Percentiles rank a stretch among this genome's conserved stretches.
Evolutionary conservation across 2,888 invertebrate species (phyloP).

Genomic region (Latheticus oryzae): DNA sequence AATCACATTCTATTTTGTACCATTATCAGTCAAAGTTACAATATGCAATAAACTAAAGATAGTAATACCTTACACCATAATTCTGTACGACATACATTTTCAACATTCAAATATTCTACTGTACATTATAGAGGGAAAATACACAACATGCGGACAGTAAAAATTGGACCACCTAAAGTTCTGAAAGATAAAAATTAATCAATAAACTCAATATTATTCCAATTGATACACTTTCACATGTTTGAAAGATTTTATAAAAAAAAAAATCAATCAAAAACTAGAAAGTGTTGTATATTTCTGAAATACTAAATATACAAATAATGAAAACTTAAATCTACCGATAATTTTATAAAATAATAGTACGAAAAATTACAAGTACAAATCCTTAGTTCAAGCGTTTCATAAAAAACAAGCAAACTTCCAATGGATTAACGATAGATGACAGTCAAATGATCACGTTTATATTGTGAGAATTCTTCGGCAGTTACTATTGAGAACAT

Average conservation of each 20-base stretch:
- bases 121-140: slow-evolving; percentile 46
- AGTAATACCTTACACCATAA: slow-evolving; percentile 44
- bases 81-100: slow-evolving; percentile 52
- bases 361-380: slow-evolving; percentile 36
- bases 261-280: too few species aligned
- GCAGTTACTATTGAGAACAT: slow-evolving; percentile 17
- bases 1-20: slow-evolving; percentile 52
- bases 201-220: too few species aligned
- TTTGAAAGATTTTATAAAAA: too few species aligned
- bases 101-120: slow-evolving; percentile 48
- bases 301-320: slow-evolving; percentile 29
- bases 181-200: slow-evolving; percentile 24
- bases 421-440: slow-evolving; percentile 49
- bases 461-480: slow-evolving; percentile 6
- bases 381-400: slow-evolving; percentile 40
- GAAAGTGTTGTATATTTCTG: too few species aligned
- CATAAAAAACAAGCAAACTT: slow-evolving; percentile 27
- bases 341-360: slow-evolving; percentile 40
- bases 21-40: slow-evolving; percentile 51
- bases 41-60: slow-evolving; percentile 37
- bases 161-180: slow-evolving; percentile 49
- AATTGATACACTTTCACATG: too few species aligned
- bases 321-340: slow-evolving; percentile 31
- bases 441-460: slow-evolving; percentile 41
- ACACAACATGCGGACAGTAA: slow-evolving; percentile 41